These are phyloP conservation scores for Catalaphyllia jardinei DNA, from an alignment of 64 coral and sea anemone species.

Conservation along the genomic window DNA sequence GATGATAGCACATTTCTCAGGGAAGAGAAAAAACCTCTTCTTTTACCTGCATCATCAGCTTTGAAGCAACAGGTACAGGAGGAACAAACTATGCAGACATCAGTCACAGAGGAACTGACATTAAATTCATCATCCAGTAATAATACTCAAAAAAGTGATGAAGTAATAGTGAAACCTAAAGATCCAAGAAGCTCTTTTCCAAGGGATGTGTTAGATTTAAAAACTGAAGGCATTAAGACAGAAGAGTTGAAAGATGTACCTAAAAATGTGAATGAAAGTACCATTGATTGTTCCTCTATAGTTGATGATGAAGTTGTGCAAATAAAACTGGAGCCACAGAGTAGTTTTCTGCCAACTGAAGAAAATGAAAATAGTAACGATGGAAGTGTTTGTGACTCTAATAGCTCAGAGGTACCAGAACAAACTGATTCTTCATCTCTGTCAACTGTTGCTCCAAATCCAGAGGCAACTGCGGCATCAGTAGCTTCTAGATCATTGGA, in stretches of 20 bases:
- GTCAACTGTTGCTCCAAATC: not conserved
- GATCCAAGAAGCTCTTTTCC: not conserved
- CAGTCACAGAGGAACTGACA: not conserved
- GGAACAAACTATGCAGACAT: not conserved
- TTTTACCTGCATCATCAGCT: not conserved
- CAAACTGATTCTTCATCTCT: not conserved
- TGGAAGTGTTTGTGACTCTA: not conserved
- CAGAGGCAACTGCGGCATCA: not conserved
- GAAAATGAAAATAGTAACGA: conserved; percentile 19
- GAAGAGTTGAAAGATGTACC: not conserved
- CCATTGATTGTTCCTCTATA: not conserved
- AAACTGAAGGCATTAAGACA: not conserved
- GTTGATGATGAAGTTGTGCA: not conserved
- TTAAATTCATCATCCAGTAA: not conserved
- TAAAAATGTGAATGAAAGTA: not conserved
- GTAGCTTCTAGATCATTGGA: not conserved
- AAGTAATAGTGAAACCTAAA: not conserved
- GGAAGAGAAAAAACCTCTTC: not conserved
- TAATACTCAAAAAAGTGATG: not conserved
- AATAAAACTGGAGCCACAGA: not conserved
- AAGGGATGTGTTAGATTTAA: not conserved
- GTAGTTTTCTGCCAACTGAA: not conserved
- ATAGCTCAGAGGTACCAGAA: not conserved
- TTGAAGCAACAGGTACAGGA: not conserved
- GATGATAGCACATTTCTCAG: not conserved